phyloP scores from a whole-genome alignment of 2,888 invertebrate species.

The Eristalis pertinax region DNA sequence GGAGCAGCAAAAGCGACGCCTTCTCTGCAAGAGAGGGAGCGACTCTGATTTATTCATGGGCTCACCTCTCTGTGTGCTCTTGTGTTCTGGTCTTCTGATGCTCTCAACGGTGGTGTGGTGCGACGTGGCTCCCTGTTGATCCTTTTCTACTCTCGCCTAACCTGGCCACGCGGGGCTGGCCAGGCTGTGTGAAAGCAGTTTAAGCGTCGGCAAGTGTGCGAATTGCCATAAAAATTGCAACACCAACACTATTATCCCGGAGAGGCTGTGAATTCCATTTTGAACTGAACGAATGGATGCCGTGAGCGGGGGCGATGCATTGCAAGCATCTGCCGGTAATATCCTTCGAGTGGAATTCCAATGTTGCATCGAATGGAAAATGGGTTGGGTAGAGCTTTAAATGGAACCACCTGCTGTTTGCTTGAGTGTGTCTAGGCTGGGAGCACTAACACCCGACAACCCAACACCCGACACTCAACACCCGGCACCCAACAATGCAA shows the following conservation, averaged over 20 bases:
- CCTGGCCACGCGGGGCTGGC: neutral
- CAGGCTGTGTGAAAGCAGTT: slow-evolving; percentile 44
- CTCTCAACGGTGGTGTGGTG: neutral
- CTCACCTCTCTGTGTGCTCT: slow-evolving; percentile 40
- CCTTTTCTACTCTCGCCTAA: slow-evolving; percentile 33
- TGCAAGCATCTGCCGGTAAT: slow-evolving; percentile 68
- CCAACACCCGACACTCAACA: neutral
- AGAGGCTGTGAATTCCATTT: slow-evolving; percentile 10
- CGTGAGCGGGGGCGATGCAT: slow-evolving; percentile 2
- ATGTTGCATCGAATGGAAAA: slow-evolving; percentile 34
- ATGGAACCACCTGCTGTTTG: slow-evolving; percentile 61
- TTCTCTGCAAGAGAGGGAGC: slow-evolving; percentile 13
- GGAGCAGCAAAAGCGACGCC: slow-evolving; percentile 58
- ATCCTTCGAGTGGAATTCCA: slow-evolving; percentile 58
- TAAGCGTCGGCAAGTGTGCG: slow-evolving; percentile 66
- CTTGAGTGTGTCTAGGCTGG: slow-evolving; percentile 21
- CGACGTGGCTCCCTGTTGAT: slow-evolving; percentile 55
- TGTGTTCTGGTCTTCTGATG: neutral
- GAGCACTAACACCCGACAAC: neutral
- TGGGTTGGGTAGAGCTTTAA: slow-evolving; percentile 31
- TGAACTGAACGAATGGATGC: slow-evolving; percentile 6
- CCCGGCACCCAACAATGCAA: slow-evolving; percentile 1
- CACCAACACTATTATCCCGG: slow-evolving; percentile 63
- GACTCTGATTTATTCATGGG: slow-evolving; percentile 65
- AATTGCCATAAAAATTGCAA: slow-evolving; percentile 70